A percentile compares a stretch with the other conserved stretches of the same genome.
These are phyloP conservation scores for Cantharis rustica DNA, from an alignment of 2,888 invertebrate genomes.

Conservation along the genomic window DNA sequence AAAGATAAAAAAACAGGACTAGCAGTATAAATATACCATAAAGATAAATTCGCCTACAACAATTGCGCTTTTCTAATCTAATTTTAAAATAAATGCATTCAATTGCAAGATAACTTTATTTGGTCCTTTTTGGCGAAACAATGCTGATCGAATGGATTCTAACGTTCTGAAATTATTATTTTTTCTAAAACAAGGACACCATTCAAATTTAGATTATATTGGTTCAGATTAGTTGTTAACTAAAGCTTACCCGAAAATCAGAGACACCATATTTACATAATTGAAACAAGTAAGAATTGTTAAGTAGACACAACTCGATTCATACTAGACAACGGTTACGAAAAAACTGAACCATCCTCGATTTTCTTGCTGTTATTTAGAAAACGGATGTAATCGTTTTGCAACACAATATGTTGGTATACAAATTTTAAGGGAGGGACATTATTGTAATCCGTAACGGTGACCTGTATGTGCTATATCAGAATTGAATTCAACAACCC, in stretches of 20 bases:
- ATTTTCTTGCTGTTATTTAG: neutral
- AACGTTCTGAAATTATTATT: too few relatives aligned
- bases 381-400: conserved; percentile 15
- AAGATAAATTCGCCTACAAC: conserved; percentile 22
- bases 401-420: neutral
- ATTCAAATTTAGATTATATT: too few relatives aligned
- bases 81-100: neutral
- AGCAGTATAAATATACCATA: neutral
- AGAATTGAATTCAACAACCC: neutral
- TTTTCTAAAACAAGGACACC: too few relatives aligned
- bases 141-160: too few relatives aligned
- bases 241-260: neutral
- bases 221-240: neutral
- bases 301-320: neutral
- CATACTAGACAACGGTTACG: neutral
- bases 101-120: neutral
- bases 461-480: neutral
- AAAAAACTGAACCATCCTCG: conserved; percentile 4
- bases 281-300: neutral
- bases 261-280: neutral
- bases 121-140: neutral
- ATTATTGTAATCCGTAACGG: neutral
- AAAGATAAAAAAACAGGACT: neutral
- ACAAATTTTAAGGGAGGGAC: conserved; percentile 2
- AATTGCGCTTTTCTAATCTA: conserved; percentile 15